Base-by-base conservation (phyloP, 2,113 vertebrate genomes). In the Ailurus styani region DNA sequence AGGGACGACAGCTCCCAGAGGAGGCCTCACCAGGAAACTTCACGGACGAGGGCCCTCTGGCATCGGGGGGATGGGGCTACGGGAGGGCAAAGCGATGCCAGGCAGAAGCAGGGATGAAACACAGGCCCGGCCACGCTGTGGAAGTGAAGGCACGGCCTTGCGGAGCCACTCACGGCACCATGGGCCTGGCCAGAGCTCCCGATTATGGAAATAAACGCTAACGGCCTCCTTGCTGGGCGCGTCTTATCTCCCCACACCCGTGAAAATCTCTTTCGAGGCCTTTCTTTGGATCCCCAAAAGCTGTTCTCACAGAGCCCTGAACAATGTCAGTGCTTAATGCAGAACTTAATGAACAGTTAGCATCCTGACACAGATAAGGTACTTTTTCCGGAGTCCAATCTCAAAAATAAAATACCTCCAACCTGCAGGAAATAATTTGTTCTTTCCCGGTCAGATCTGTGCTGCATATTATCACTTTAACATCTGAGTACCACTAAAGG, bases 151-250 rank as follows among this genome's bases (percentile, higher is more conserved):
- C 1, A 5, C 0, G 40, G 3, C 40, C 91, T 45, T 5, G 0
- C 1, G 0, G 50, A 3, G 47, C 1, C 52, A 11, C 13, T 9
- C 31, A 3, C 3, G 1, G 18, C 2, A 25, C 4, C 40, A 40
- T 17, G 23, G 25, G 13, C 15, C 12, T 3, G 3, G 1, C 3
- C 0, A 4, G 5, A 25, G n/a, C 3, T 21, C 37, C 79, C 9
- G 4, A 31, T 73, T 64, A 40, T 62, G 12, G 47, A 91, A 73
- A 81, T 37, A 20, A 31, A 25, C n/a, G 31, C 8, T 18, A 42
- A 17, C 1, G 7, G 14, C 0, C 5, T 11, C 66, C 40, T 54
- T 66, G 37, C 3, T 10, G 14, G 0, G 0, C 42, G 4, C 2
- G 11, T 14, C 52, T 37, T 12, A 8, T 47, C 64, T 45, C 42